These are phyloP conservation scores for Gambelia wislizenii DNA, from an alignment of 2,797 vertebrate genomes.

Conservation along the genomic window DNA sequence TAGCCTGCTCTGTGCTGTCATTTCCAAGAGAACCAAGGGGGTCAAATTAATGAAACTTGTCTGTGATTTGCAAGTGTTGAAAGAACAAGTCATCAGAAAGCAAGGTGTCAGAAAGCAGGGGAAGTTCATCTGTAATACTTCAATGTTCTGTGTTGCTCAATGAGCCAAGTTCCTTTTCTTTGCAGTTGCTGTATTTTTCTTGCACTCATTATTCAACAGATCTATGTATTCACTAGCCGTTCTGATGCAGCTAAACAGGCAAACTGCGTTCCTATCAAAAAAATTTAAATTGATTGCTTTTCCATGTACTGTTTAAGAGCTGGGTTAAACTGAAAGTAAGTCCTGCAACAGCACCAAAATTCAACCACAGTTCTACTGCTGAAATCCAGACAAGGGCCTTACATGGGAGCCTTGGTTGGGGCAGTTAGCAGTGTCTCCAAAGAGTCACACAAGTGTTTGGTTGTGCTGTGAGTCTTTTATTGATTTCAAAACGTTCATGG, in stretches of 20 bases:
- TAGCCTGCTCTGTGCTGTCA: background rate
- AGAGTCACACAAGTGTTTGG: background rate
- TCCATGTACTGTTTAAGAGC: background rate
- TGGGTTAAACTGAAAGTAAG: background rate
- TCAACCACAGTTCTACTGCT: background rate
- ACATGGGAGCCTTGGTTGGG: no score
- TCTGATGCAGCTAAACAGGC: background rate
- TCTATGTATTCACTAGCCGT: background rate
- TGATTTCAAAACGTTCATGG: slow-evolving; percentile 18
- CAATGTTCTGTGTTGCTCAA: no score
- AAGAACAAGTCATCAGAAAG: no score
- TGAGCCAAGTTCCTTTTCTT: no score
- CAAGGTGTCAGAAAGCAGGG: no score
- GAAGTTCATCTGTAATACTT: no score
- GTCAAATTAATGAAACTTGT: no score
- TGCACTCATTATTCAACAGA: background rate
- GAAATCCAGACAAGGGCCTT: background rate
- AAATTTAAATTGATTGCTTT: background rate
- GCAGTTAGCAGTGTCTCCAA: background rate
- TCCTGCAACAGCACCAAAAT: background rate
- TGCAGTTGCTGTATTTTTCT: background rate
- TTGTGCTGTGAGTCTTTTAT: slow-evolving; percentile 27
- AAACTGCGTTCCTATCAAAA: background rate
- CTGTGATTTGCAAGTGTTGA: no score
- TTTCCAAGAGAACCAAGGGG: background rate